Conservation (phyloP, 2,113 vertebrate genomes). For the Greenwoodochromis staneri region DNA sequence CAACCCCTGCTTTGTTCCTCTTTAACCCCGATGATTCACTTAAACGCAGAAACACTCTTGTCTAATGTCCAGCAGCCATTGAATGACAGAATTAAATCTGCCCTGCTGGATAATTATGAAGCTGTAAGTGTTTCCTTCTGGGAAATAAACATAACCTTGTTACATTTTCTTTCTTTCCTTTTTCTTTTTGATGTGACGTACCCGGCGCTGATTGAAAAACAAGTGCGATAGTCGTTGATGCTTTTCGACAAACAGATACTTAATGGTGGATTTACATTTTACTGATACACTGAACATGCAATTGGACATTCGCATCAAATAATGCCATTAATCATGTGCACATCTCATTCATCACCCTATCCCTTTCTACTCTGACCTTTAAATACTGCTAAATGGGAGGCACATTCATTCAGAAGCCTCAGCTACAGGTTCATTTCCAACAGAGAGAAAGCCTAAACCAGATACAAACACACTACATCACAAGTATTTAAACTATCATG, state of each 20-base stretch:
- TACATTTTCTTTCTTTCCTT: background rate
- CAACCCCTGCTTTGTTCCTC: background rate
- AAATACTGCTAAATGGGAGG: background rate
- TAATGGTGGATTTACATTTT: background rate
- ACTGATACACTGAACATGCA: background rate
- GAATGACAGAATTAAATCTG: background rate
- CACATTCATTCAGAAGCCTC: background rate
- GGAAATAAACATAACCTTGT: background rate
- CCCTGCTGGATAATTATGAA: background rate
- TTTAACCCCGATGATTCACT: background rate
- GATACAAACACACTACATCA: background rate
- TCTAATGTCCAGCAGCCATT: background rate
- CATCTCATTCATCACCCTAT: background rate
- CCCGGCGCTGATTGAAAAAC: background rate
- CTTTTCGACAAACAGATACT: background rate
- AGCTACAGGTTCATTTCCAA: slow-evolving; percentile 3
- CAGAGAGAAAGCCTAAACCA: slow-evolving; percentile 11
- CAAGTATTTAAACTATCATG: background rate
- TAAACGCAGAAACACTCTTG: background rate
- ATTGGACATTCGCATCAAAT: background rate
- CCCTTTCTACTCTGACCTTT: slow-evolving; percentile 25
- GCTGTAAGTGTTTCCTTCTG: background rate
- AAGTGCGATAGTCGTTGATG: background rate
- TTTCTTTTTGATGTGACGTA: background rate
- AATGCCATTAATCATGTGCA: background rate